Percentiles rank a stretch among this genome's conserved stretches.
Conservation (phyloP, 1,140 invertebrate genomes). For the Drosophila neocordata region DNA sequence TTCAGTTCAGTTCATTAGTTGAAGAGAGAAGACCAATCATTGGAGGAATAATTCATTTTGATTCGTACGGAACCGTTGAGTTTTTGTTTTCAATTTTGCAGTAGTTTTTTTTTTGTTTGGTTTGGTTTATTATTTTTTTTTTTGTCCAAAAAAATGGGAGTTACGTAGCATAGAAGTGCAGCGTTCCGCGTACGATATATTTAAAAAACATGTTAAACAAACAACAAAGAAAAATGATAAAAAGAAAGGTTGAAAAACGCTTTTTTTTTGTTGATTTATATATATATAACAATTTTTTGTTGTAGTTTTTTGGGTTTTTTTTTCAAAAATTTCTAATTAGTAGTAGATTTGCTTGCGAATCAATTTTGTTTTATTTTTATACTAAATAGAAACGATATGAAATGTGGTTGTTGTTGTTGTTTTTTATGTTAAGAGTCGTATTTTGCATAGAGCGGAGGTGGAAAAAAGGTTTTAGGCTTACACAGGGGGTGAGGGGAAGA, state of each 20-base stretch:
- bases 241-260: slow-evolving; percentile 71
- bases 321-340: slow-evolving; percentile 33
- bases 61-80: slow-evolving; percentile 1
- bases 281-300: slow-evolving; percentile 45
- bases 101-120: slow-evolving; percentile 30
- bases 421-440: slow-evolving; percentile 54
- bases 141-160: slow-evolving; percentile 71
- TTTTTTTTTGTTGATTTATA: slow-evolving; percentile 57
- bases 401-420: slow-evolving; percentile 78
- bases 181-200: slow-evolving; percentile 84
- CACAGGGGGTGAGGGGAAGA: not conserved
- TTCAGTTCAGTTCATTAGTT: slow-evolving; percentile 28
- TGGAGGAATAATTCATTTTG: slow-evolving; percentile 27
- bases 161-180: slow-evolving; percentile 78
- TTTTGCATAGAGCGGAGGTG: slow-evolving; percentile 30
- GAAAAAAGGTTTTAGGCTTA: not conserved
- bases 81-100: slow-evolving; percentile 3
- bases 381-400: slow-evolving; percentile 68
- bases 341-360: slow-evolving; percentile 51
- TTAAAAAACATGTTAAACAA: slow-evolving; percentile 83
- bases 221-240: slow-evolving; percentile 78
- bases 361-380: slow-evolving; percentile 32
- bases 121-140: slow-evolving; percentile 37
- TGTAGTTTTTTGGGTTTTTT: slow-evolving; percentile 31
- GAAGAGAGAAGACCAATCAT: slow-evolving; percentile 29